Evolutionary conservation across 2,113 vertebrate species (phyloP).

Genomic region (Glareola pratincola): DNA sequence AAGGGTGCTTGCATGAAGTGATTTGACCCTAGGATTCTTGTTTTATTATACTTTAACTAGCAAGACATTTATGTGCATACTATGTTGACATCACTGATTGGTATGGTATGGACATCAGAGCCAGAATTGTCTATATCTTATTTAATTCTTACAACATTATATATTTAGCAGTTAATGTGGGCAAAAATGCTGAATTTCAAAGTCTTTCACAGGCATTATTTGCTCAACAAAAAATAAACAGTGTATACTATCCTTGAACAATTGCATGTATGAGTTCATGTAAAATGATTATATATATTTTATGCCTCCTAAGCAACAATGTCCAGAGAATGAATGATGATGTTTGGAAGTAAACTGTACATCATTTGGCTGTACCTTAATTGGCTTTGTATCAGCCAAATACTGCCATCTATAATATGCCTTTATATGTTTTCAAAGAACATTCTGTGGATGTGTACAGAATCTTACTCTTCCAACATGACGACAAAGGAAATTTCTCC

Average conservation of each 20-base stretch:
- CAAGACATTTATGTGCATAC: background rate
- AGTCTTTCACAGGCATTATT: background rate
- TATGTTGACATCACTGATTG: background rate
- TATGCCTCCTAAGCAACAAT: background rate
- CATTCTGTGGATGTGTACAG: background rate
- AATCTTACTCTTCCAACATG: background rate
- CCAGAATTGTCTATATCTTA: background rate
- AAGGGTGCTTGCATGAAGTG: background rate
- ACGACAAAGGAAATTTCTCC: constrained; percentile 24
- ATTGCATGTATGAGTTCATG: background rate
- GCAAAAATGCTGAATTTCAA: background rate
- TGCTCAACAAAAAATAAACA: background rate
- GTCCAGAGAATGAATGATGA: background rate
- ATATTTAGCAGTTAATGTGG: background rate
- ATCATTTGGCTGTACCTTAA: background rate
- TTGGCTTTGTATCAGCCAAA: background rate
- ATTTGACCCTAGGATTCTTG: background rate
- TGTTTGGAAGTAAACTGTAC: background rate
- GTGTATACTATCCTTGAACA: background rate
- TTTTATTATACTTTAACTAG: background rate
- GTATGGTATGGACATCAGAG: background rate
- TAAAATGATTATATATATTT: background rate
- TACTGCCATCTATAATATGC: background rate
- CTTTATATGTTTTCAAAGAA: background rate
- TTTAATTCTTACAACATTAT: background rate